Evolutionary conservation across 2,888 invertebrate species (phyloP).

Genomic region (Eristalis arbustorum): DNA sequence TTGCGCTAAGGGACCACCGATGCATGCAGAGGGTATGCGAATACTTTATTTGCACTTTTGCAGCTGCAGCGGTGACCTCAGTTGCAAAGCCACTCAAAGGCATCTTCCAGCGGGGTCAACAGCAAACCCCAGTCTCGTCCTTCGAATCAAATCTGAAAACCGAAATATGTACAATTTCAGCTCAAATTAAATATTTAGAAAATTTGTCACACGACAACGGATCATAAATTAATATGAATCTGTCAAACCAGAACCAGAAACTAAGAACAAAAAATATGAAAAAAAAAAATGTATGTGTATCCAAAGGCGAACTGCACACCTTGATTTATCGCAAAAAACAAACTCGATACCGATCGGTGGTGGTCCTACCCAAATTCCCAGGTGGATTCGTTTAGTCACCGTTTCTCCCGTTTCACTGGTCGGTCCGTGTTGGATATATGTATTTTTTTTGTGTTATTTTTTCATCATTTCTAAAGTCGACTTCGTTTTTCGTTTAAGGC

Average conservation of each 20-base stretch:
- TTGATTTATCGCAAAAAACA: conserved; percentile 58
- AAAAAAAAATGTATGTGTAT: conserved; percentile 1
- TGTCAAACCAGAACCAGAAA: conserved; percentile 39
- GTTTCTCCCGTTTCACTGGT: conserved; percentile 52
- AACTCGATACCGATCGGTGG: conserved; percentile 55
- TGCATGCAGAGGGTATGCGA: no score
- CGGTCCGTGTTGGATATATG: not conserved
- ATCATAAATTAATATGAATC: conserved; percentile 67
- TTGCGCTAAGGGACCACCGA: no score
- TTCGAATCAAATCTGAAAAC: not conserved
- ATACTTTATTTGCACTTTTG: no score
- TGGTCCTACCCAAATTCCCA: conserved; percentile 70
- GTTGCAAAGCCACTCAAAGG: no score
- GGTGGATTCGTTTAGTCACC: conserved; percentile 70
- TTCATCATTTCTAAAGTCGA: conserved; percentile 34
- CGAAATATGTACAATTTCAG: not conserved
- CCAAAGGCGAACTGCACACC: conserved; percentile 42
- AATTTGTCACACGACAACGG: conserved; percentile 52
- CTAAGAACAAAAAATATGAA: not conserved
- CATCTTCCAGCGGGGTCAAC: not conserved
- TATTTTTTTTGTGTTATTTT: not conserved
- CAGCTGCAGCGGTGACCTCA: no score
- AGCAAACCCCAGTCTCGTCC: not conserved
- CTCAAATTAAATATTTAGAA: conserved; percentile 9
- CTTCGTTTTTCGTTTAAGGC: conserved; percentile 46